A percentile compares a stretch with the other conserved stretches of the same genome.
phyloP scores from a whole-genome alignment of 2,888 invertebrate genomes.

The Diachrysia chrysitis region DNA sequence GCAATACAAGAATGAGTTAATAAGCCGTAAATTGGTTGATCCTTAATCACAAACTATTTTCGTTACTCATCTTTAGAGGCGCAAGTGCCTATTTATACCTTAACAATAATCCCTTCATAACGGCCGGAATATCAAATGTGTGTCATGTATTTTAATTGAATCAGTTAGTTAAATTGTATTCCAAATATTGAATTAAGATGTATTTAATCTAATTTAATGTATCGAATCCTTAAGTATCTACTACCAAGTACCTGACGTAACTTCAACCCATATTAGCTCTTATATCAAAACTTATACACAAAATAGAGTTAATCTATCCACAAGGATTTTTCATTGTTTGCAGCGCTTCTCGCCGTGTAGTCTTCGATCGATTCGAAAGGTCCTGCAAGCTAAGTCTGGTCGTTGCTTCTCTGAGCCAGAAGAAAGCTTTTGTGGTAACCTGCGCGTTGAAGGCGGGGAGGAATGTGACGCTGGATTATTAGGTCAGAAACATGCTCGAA shows the following conservation, averaged over 20 bases:
- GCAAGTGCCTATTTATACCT: too few species aligned
- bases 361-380: constrained; percentile 96
- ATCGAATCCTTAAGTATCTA: too few species aligned
- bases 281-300: neutral
- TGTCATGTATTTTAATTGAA: neutral
- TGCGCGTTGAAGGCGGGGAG: constrained; percentile 98
- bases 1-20: neutral
- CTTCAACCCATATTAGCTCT: neutral
- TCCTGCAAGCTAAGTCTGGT: constrained; percentile 96
- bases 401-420: constrained; percentile 98
- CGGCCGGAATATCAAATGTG: neutral
- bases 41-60: too few species aligned
- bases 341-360: constrained; percentile 98
- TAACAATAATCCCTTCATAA: neutral
- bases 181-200: too few species aligned
- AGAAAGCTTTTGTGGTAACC: constrained; percentile 98
- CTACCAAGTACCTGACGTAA: too few species aligned
- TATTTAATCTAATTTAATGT: too few species aligned
- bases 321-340: constrained; percentile 13
- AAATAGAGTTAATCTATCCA: constrained; percentile 3
- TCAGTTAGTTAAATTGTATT: too few species aligned
- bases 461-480: constrained; percentile 98
- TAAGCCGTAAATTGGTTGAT: too few species aligned
- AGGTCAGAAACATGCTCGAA: constrained; percentile 79
- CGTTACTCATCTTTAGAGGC: too few species aligned